Conservation (phyloP, 2,888 invertebrate genomes). For the Hemistola chrysoprasaria region DNA sequence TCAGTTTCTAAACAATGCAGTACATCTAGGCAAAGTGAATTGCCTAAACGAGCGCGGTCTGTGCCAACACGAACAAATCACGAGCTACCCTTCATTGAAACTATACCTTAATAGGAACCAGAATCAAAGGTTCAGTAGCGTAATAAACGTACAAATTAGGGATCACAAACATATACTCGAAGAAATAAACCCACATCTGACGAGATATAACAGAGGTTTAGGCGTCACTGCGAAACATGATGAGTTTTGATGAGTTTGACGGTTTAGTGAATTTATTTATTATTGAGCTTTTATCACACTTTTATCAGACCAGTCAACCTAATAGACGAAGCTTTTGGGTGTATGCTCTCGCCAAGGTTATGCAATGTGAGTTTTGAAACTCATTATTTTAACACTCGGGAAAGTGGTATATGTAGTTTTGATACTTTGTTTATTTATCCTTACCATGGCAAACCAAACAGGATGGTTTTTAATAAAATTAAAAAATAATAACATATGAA, state of each 20-base stretch:
- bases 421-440: no score
- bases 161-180: constrained; percentile 45
- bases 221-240: constrained; percentile 53
- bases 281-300: no score
- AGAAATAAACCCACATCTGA: constrained; percentile 52
- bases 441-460: no score
- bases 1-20: constrained; percentile 59
- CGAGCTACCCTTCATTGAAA: constrained; percentile 62
- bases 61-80: constrained; percentile 67
- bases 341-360: no score
- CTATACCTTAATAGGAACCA: constrained; percentile 54
- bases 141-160: constrained; percentile 47
- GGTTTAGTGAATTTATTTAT: no score
- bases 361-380: no score
- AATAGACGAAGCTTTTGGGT: no score
- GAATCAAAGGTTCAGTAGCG: constrained; percentile 46
- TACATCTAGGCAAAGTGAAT: constrained; percentile 69
- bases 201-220: constrained; percentile 40
- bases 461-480: no score
- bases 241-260: constrained; percentile 47
- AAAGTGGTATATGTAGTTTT: no score
- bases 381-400: no score
- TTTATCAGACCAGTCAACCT: no score
- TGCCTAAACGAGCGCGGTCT: constrained; percentile 63
- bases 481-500: no score